Conservation (phyloP, 2,113 vertebrate genomes). For the Pandion haliaetus region DNA sequence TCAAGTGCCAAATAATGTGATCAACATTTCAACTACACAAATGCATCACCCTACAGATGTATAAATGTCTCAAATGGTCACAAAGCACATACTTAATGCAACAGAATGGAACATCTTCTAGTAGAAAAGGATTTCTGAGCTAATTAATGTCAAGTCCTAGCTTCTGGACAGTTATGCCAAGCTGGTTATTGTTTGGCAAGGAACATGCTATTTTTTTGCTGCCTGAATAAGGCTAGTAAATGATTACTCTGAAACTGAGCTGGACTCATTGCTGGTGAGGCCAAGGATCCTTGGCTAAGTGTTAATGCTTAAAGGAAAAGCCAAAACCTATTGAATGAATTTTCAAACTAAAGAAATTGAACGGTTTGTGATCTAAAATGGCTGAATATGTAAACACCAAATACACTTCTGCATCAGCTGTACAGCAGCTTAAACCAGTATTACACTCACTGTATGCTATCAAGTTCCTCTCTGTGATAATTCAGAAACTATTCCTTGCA, state of each 20-base stretch:
- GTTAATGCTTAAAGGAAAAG: not conserved
- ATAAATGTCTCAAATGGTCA: not conserved
- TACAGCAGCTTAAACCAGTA: not conserved
- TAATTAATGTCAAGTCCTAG: not conserved
- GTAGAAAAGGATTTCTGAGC: not conserved
- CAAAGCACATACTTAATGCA: not conserved
- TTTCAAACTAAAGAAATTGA: not conserved
- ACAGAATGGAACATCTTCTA: not conserved
- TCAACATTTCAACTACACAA: not conserved
- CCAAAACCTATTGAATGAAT: not conserved
- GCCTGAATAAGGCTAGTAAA: not conserved
- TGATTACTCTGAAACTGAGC: not conserved
- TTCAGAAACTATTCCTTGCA: not conserved
- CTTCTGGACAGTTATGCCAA: not conserved
- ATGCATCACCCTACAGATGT: not conserved
- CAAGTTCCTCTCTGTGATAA: not conserved
- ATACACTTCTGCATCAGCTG: not conserved
- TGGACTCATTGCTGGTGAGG: not conserved
- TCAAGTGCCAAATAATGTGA: not conserved
- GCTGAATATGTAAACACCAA: not conserved
- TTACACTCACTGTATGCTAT: not conserved
- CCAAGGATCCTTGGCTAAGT: not conserved
- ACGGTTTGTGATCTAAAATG: not conserved
- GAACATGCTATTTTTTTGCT: not conserved
- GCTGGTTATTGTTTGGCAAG: not conserved